A percentile compares a stretch with the other conserved stretches of the same genome.
Evolutionary conservation across 2,113 vertebrate genomes (phyloP).

Genomic region (Cyprinodon variegatus): DNA sequence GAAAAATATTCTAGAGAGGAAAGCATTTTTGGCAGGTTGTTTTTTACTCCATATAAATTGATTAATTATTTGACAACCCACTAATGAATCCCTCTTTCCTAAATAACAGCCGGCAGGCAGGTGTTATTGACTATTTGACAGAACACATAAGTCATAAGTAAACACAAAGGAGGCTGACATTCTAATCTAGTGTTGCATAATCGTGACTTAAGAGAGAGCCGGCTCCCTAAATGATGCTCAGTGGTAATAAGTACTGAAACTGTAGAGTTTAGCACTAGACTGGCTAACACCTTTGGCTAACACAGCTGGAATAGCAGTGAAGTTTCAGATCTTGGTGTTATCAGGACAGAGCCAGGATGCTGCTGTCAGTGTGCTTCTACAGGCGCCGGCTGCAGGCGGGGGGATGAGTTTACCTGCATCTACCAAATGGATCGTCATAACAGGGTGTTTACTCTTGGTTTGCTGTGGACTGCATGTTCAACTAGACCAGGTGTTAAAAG

Average conservation of each 20-base stretch:
- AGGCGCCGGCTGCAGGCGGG: neutral
- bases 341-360: conserved; percentile 34
- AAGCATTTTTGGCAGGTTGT: conserved; percentile 26
- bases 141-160: conserved; percentile 24
- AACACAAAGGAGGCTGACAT: conserved; percentile 13
- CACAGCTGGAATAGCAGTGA: conserved; percentile 11
- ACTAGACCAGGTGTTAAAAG: neutral
- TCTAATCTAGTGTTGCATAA: conserved; percentile 12
- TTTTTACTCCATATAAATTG: conserved; percentile 10
- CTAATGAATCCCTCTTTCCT: conserved; percentile 45
- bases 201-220: neutral
- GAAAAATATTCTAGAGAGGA: neutral
- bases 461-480: conserved; percentile 15
- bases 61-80: conserved; percentile 40
- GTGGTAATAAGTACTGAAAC: conserved; percentile 7
- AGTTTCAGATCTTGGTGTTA: conserved; percentile 28
- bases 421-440: conserved; percentile 21
- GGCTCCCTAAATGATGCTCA: neutral
- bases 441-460: neutral
- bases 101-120: conserved; percentile 42
- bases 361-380: conserved; percentile 26
- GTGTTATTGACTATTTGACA: conserved; percentile 30
- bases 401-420: conserved; percentile 25
- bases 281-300: neutral
- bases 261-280: conserved; percentile 5